phyloP scores from a whole-genome alignment of 1,140 invertebrate genomes.

The Magallana gigas region DNA sequence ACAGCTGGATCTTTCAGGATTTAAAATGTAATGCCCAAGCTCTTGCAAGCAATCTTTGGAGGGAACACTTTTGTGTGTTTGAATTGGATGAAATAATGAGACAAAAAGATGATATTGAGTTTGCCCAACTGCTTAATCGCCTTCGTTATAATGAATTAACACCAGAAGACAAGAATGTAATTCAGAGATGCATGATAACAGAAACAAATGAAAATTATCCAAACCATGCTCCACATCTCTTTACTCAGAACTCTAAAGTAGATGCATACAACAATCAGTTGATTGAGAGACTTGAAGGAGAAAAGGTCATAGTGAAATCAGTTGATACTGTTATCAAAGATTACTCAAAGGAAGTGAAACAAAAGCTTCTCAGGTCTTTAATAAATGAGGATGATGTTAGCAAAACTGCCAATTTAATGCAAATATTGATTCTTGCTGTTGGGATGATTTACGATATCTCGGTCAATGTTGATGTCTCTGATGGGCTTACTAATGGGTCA shows the following conservation, averaged over 20 bases:
- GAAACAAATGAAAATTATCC: neutral
- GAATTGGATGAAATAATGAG: slow-evolving; percentile 63
- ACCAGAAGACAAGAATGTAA: slow-evolving; percentile 28
- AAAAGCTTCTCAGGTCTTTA: neutral
- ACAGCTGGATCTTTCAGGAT: slow-evolving; percentile 54
- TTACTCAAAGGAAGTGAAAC: neutral
- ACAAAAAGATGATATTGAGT: slow-evolving; percentile 56
- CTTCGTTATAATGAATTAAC: slow-evolving; percentile 46
- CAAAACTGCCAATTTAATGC: neutral
- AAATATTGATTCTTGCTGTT: slow-evolving; percentile 15
- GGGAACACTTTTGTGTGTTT: neutral
- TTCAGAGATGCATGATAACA: neutral
- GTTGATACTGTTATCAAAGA: neutral
- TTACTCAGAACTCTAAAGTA: slow-evolving; percentile 4
- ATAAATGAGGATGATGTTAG: neutral
- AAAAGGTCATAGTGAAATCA: neutral
- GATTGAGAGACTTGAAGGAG: neutral
- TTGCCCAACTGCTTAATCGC: slow-evolving; percentile 60
- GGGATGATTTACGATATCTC: slow-evolving; percentile 40
- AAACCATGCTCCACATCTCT: neutral
- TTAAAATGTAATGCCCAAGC: slow-evolving; percentile 9
- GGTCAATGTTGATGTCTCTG: slow-evolving; percentile 37
- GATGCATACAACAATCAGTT: slow-evolving; percentile 3
- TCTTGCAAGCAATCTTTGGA: slow-evolving; percentile 22
- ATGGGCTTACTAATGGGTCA: slow-evolving; percentile 45